These are phyloP conservation scores for Mixornis gularis DNA, from an alignment of 2,113 vertebrate genomes.

Conservation along the genomic window DNA sequence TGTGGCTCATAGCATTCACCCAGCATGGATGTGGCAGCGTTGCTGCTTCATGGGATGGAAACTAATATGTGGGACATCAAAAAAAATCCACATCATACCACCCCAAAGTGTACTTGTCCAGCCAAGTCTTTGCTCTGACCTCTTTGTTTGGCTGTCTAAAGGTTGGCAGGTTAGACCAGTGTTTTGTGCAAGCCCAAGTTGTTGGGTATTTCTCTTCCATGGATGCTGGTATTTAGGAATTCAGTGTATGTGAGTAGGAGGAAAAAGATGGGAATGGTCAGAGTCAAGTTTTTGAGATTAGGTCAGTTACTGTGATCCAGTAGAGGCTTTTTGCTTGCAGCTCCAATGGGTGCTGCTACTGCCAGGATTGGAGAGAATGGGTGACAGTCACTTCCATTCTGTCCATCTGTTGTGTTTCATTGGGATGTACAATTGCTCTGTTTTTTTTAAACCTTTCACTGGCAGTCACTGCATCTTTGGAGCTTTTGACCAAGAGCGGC, in stretches of 20 bases:
- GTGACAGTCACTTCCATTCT: neutral
- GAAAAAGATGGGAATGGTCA: neutral
- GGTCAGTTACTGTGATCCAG: neutral
- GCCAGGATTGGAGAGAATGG: neutral
- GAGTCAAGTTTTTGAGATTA: neutral
- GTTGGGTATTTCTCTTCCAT: neutral
- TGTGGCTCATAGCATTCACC: rapidly evolving
- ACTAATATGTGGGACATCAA: too few species aligned
- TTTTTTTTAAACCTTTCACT: neutral
- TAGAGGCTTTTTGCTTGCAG: neutral
- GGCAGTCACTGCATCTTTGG: neutral
- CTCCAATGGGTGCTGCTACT: neutral
- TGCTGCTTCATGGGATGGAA: neutral
- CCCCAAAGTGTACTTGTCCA: rapidly evolving
- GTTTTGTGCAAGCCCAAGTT: neutral
- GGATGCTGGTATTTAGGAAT: neutral
- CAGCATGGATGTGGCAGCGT: rapidly evolving
- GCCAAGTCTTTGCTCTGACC: rapidly evolving
- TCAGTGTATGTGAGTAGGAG: neutral
- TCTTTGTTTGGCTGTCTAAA: neutral
- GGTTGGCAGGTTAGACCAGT: neutral
- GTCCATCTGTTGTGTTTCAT: neutral
- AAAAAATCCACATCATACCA: neutral
- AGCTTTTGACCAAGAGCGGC: neutral
- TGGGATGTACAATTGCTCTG: neutral